Conservation (phyloP, 2,113 vertebrate species). For the Rhombomys opimus region DNA sequence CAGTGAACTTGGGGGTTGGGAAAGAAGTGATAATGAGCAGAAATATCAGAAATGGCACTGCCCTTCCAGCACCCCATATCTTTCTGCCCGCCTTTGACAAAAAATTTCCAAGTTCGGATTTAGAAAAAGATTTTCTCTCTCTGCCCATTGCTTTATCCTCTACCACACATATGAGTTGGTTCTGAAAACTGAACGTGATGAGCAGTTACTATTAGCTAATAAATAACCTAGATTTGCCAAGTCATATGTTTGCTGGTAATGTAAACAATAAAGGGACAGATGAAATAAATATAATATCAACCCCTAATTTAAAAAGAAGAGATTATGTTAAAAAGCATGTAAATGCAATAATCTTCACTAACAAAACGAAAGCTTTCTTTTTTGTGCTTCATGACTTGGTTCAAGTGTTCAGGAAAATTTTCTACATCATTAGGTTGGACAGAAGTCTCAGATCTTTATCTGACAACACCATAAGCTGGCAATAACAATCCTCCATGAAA, state of each 20-base stretch:
- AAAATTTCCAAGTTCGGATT: conserved; percentile 33
- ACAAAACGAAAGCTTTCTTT: not conserved
- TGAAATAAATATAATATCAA: not conserved
- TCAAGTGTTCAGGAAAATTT: not conserved
- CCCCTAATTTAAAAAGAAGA: not conserved
- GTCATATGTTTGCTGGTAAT: conserved; percentile 2
- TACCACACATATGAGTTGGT: not conserved
- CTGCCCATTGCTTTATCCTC: not conserved
- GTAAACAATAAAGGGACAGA: not conserved
- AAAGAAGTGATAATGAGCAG: not conserved
- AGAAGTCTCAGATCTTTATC: not conserved
- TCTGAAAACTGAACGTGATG: not conserved
- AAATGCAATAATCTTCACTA: not conserved
- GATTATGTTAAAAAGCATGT: not conserved
- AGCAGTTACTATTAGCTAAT: not conserved
- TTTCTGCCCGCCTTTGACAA: conserved; percentile 23
- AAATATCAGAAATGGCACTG: not conserved
- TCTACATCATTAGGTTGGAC: not conserved
- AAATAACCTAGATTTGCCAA: not conserved
- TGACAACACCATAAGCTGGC: not conserved
- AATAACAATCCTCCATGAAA: not conserved
- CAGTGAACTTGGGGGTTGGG: not conserved
- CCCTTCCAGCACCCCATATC: not conserved
- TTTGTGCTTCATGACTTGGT: not conserved
- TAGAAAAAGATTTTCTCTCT: not conserved